A percentile compares a stretch with the other conserved stretches of the same genome.
These are phyloP conservation scores for Varanus salvator DNA, from an alignment of 2,113 vertebrate genomes.

Conservation along the genomic window DNA sequence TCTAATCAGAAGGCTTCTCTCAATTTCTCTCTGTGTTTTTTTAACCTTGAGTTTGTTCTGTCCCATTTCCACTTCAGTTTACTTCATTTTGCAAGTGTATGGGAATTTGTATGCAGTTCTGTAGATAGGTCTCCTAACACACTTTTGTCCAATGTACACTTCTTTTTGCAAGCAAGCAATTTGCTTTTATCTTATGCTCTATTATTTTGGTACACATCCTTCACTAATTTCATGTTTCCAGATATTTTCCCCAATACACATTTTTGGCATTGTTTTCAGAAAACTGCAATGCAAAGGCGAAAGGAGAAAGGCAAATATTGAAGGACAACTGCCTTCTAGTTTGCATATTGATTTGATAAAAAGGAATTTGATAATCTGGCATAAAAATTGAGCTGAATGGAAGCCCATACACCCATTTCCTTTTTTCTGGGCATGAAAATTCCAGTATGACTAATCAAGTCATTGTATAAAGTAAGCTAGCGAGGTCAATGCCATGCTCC, in stretches of 20 bases:
- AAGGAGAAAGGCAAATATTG: too few species aligned
- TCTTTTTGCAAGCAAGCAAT: background rate
- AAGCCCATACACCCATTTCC: background rate
- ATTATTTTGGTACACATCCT: too few species aligned
- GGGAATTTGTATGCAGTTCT: too few species aligned
- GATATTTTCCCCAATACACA: background rate
- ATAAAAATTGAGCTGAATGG: too few species aligned
- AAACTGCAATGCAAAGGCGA: too few species aligned
- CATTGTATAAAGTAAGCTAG: background rate
- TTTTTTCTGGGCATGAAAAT: background rate
- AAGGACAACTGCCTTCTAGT: too few species aligned
- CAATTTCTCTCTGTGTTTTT: background rate
- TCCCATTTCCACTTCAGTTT: background rate
- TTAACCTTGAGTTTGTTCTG: background rate
- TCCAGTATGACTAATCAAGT: background rate
- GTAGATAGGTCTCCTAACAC: background rate
- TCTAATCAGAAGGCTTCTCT: background rate
- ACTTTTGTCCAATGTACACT: background rate
- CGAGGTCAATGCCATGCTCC: conserved; percentile 26
- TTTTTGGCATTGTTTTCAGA: background rate
- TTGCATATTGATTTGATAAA: too few species aligned
- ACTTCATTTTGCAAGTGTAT: background rate
- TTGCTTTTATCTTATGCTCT: background rate
- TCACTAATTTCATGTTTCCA: background rate
- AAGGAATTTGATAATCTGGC: too few species aligned